Base-by-base conservation (phyloP, 2,797 vertebrate species). In the Lagodon rhomboides region DNA sequence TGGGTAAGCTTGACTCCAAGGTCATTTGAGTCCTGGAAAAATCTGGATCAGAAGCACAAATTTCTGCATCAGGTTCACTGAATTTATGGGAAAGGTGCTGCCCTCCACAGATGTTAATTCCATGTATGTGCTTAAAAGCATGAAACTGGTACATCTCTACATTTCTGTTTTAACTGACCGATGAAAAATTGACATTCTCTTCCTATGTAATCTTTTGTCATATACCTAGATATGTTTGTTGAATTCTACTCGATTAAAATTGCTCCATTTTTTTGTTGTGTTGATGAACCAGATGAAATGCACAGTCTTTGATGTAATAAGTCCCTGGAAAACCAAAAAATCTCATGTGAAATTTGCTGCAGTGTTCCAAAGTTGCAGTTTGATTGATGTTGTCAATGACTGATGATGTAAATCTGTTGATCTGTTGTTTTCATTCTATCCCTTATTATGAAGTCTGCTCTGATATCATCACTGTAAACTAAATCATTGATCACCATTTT, bases 1-100 rank as follows among this genome's bases (percentile, higher is more conserved):
- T 15, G 49, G 43, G 4, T 60, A 30, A 79, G 74, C 74, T 85
- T 83, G 51, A 56, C 12, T 78, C 25, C 59, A 82, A 75, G 74
- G 71, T 75, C 73, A 3, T 56, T 30, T 15, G 22, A 30, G 38
- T 75, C 77, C 66, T 30, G 20, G n/a, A 49, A 30, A 17, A 53
- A 43, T 50, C 30, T 9, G 59, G 18, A 18, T n/a, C 12, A 12
- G 30, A 55, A 11, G 34, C 13, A 43, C 3, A 10, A 18, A 56
- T 65, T 6, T 77, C 27, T 73, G 44, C 27, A 65, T 54, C 1
- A 59, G 49, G 27, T 61, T 62, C 22, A 69, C 6, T 61, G 3
- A 50, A 49, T 22, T 34, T 27, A 54, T 30, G 17, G n/a, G 5
- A 47, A 20, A 25, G 20, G n/a, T 46, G 12, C 34, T 44, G 18